Base-by-base conservation (phyloP, 2,888 invertebrate genomes). In the Drosophila anomelani region DNA sequence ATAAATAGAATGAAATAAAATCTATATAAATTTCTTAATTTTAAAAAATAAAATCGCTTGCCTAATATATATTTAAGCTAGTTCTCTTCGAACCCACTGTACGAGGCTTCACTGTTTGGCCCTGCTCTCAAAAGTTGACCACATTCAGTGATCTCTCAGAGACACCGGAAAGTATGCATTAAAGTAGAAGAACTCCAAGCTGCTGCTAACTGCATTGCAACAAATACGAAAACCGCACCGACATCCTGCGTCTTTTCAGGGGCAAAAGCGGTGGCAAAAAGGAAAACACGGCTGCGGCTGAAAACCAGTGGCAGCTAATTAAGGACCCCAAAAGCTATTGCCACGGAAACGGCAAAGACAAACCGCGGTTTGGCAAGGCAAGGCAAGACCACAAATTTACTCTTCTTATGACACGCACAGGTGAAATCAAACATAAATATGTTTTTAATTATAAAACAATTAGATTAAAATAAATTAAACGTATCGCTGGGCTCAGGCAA, bases 391-490 rank as follows among this genome's bases (percentile, higher is more conserved):
- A 23, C 56, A 49, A 38, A 54, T 41, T 54, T 54, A 55, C 29
- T 46, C 51, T 46, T 49, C 61, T 51, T 29, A 54, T 47, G 46
- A 41, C 59, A 63, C 55, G 62, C 62, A 58, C 69, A 39, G 84
- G 88, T 83, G 89, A 84, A 84, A 84, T 84, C 84, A 46, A 70
- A 81, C 56, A 72, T 59, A 76, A 76, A 69, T 70, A 59, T 66
- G 61, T 57, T 77, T 89, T 89, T 78, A 85, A 87, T 84, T 80
- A 74, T 72, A 78, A 85, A 87, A 81, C 85, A 85, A 89, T 85
- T 85, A 87, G 78, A 87, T 85, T 87, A 75, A 80, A 85, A 87
- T 85, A 85, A 85, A 87, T 85, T 82, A 85, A 87, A 87, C 82
- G 89, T 59, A 23, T 76, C 82, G 88, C 77, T 85, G 89, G 79